These are phyloP conservation scores for Dicrurus megarhynchus DNA, from an alignment of 2,113 vertebrate genomes.

Conservation along the genomic window DNA sequence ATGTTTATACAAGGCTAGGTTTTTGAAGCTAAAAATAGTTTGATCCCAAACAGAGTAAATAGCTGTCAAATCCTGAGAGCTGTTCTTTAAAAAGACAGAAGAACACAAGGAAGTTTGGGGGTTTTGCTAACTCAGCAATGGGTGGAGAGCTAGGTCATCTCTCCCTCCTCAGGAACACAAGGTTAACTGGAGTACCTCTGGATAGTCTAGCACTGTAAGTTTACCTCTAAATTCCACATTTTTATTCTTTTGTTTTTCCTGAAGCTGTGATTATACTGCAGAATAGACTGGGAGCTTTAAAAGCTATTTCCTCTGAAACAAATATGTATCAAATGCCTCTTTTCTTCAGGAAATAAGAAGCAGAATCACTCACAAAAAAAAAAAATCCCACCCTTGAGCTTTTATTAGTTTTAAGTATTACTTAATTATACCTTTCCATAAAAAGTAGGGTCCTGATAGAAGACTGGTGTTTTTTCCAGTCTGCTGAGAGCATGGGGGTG, in stretches of 20 bases:
- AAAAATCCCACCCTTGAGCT: background rate
- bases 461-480: background rate
- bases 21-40: background rate
- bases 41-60: background rate
- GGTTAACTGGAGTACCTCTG: background rate
- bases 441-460: background rate
- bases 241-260: background rate
- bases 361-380: background rate
- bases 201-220: background rate
- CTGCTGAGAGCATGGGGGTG: background rate
- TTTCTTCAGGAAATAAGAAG: background rate
- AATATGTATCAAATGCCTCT: background rate
- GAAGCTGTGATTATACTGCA: background rate
- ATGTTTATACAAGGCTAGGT: background rate
- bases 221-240: background rate
- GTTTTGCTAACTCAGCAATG: background rate
- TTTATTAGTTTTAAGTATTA: background rate
- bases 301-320: background rate
- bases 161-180: background rate
- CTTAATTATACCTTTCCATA: background rate
- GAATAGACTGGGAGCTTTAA: background rate
- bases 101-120: background rate
- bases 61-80: background rate
- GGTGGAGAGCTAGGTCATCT: background rate
- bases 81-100: background rate